Conservation (phyloP, 2,797 vertebrate genomes). For the Caiman crocodilus region DNA sequence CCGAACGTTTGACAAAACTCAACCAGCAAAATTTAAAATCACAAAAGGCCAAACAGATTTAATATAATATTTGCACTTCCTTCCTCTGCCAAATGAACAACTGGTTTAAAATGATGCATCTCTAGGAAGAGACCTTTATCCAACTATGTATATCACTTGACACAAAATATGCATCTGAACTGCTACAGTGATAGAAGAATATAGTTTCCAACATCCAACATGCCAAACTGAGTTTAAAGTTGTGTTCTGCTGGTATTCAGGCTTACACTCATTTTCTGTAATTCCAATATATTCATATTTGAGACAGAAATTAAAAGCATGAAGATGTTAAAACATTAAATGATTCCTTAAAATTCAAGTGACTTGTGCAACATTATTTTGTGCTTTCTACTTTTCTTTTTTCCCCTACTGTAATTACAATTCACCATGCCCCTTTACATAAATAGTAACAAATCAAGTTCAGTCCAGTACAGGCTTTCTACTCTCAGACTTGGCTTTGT, state of each 20-base stretch:
- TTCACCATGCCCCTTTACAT: conserved; percentile 49
- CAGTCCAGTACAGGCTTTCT: conserved; percentile 43
- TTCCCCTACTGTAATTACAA: conserved; percentile 62
- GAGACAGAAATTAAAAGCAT: conserved; percentile 67
- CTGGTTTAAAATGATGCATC: conserved; percentile 55
- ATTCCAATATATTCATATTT: conserved; percentile 42
- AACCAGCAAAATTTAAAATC: conserved; percentile 59
- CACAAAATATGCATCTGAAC: conserved; percentile 64
- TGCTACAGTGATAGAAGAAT: conserved; percentile 63
- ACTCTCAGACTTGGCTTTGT: conserved; percentile 39
- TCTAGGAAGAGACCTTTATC: conserved; percentile 53
- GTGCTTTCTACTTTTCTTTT: conserved; percentile 75
- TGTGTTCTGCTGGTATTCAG: conserved; percentile 47
- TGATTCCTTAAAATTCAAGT: conserved; percentile 71
- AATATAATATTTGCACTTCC: conserved; percentile 73
- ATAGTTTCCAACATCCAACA: conserved; percentile 36
- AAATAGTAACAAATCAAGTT: conserved; percentile 49
- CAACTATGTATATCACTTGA: conserved; percentile 56
- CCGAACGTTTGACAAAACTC: conserved; percentile 50
- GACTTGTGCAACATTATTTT: conserved; percentile 78
- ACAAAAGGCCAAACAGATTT: conserved; percentile 69
- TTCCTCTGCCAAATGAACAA: conserved; percentile 56
- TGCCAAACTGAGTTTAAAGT: conserved; percentile 57
- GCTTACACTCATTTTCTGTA: not conserved
- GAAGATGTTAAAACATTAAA: conserved; percentile 64